Base-by-base conservation (phyloP, 2,888 invertebrate species). In the Pecten maximus region DNA sequence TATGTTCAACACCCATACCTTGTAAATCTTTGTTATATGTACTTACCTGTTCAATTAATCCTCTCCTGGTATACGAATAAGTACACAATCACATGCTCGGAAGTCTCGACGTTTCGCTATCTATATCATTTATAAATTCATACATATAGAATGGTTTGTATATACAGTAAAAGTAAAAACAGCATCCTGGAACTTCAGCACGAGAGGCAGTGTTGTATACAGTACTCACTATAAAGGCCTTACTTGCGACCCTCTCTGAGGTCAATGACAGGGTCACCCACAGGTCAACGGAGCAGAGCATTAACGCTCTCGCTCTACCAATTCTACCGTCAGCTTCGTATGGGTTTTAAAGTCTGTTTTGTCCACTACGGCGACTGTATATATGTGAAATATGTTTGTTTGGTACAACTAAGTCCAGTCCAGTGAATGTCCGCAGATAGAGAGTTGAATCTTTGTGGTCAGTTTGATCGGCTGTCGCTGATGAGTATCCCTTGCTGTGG, bases 201-300 rank as follows among this genome's bases (percentile, higher is more conserved):
- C 74, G 35, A 74, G 74, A 74, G 15, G 28, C 74, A 2, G 2
- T 12, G 74, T 35, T 74, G 35, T 74, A 74, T 23, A 74, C 74
- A 8, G 74, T 35, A 74, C 35, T 35, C 35, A 74, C 74, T 23
- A 28, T 74, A 28, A 12, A 74, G 35, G 74, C 35, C 74, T 74
- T 10, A 6, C 74, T 74, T 12, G 74, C 74, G 35, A 74, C 74
- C 74, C 74, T 10, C 35, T 74, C 74, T 74, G 35, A 74, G 74
- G 74, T 74, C 74, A 74, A 74, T 23, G 35, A 74, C 74, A 74
- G 74, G 74, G 74, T 74, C 74, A 74, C 35, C 74, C 74, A 74
- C 35, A 74, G 74, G 74, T 74, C 74, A 74, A 74, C 35, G 23
- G 74, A 28, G 74, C 74, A 28, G 35, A 74, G 74, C 28, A 28